A percentile compares a stretch with the other conserved stretches of the same genome.
Evolutionary conservation across 2,888 invertebrate species (phyloP).

Genomic region (Tinea semifulvella): DNA sequence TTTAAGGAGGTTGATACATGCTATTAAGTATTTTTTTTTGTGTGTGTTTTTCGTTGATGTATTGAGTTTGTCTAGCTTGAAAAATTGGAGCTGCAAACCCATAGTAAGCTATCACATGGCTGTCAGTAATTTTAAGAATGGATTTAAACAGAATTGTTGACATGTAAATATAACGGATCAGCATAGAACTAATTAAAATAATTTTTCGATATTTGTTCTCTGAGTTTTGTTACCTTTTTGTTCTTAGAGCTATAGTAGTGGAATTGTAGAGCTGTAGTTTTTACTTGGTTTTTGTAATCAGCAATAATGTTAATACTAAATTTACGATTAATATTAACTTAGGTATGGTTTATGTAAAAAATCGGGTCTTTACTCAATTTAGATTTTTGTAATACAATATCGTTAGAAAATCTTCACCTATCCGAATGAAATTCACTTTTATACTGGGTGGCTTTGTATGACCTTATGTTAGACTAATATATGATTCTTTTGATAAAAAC

Average conservation of each 20-base stretch:
- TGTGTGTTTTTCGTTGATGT: too few relatives aligned
- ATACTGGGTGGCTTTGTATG: too few relatives aligned
- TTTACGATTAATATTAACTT: not conserved
- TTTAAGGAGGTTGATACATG: too few relatives aligned
- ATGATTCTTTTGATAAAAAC: too few relatives aligned
- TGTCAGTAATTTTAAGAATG: conserved; percentile 65
- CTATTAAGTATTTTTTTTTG: too few relatives aligned
- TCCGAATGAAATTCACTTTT: too few relatives aligned
- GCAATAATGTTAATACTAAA: conserved; percentile 7
- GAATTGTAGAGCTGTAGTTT: conserved; percentile 20
- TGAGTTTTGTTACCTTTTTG: conserved; percentile 57
- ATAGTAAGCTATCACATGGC: conserved; percentile 68
- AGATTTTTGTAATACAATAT: too few relatives aligned
- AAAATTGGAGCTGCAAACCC: conserved; percentile 46
- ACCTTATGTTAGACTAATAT: too few relatives aligned
- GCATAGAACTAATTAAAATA: conserved; percentile 58
- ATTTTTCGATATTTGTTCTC: conserved; percentile 67
- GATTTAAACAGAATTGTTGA: conserved; percentile 59
- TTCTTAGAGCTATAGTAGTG: conserved; percentile 38
- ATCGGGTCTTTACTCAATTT: too few relatives aligned
- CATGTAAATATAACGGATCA: conserved; percentile 64
- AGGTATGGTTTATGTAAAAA: too few relatives aligned
- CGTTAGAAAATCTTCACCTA: too few relatives aligned
- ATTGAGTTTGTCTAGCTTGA: conserved; percentile 46
- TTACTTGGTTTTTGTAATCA: not conserved